Evolutionary conservation across 2,888 invertebrate species (phyloP).

Genomic region (Apodemia mormo): DNA sequence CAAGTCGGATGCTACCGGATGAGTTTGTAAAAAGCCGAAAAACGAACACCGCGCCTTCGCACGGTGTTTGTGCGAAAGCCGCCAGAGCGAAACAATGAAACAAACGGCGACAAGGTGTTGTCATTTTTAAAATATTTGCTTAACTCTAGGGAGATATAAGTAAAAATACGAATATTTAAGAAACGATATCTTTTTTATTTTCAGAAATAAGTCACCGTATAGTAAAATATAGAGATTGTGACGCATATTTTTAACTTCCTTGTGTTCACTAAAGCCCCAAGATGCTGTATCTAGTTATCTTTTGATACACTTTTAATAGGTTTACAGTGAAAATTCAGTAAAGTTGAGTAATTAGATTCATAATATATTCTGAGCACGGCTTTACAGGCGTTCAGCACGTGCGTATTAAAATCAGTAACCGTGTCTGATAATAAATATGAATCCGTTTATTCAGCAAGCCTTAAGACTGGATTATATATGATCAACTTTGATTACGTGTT

Average conservation of each 20-base stretch:
- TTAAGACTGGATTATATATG: constrained; percentile 11
- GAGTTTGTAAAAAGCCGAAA: no score
- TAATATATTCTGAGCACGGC: constrained; percentile 13
- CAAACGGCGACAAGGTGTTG: no score
- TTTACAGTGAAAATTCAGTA: constrained; percentile 10
- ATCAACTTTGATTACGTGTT: constrained; percentile 15
- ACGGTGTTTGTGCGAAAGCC: no score
- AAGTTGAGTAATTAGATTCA: constrained; percentile 18
- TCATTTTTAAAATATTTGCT: no score
- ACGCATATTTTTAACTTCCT: neutral
- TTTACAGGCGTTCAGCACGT: constrained; percentile 16
- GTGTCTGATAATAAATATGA: constrained; percentile 16
- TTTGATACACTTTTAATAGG: constrained; percentile 16
- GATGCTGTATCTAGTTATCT: neutral
- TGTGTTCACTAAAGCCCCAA: constrained; percentile 2
- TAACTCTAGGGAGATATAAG: no score
- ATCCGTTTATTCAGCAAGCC: neutral
- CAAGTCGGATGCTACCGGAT: no score
- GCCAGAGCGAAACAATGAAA: no score
- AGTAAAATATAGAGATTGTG: no score
- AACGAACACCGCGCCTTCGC: no score
- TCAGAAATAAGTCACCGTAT: no score
- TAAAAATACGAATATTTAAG: no score
- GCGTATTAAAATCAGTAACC: constrained; percentile 2
- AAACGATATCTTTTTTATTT: no score